Percentiles rank a stretch among this genome's conserved stretches.
Evolutionary conservation across 1,140 invertebrate genomes (phyloP).

Genomic region (Liolophura sinensis): DNA sequence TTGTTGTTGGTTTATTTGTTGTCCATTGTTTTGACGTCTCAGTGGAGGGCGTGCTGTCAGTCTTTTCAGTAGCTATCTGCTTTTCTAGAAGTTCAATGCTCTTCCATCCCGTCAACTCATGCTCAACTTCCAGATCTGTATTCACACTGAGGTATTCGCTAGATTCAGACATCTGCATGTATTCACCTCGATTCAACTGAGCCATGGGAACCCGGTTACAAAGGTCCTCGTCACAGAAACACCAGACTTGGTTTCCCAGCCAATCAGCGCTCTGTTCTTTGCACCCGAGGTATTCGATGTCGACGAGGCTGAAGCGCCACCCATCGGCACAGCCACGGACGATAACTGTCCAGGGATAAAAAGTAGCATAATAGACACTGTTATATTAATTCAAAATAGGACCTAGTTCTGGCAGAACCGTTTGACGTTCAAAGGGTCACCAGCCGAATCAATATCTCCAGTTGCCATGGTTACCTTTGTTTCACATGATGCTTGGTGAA

Average conservation of each 20-base stretch:
- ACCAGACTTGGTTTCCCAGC: conserved; percentile 23
- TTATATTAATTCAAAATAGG: not conserved
- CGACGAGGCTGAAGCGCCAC: conserved; percentile 26
- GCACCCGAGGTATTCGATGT: conserved; percentile 24
- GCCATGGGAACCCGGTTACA: conserved; percentile 19
- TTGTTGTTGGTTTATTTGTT: too few species aligned
- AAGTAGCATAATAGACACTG: not conserved
- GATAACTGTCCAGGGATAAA: conserved; percentile 17
- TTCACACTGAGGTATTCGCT: too few species aligned
- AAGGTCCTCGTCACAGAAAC: conserved; percentile 24
- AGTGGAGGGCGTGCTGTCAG: too few species aligned
- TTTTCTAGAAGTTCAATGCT: too few species aligned
- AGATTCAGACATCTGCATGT: too few species aligned
- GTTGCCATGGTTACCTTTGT: not conserved
- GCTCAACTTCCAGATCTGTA: too few species aligned
- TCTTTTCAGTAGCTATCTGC: too few species aligned
- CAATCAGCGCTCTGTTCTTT: conserved; percentile 20
- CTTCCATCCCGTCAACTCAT: too few species aligned
- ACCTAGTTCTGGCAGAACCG: not conserved
- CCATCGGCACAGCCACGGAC: conserved; percentile 30
- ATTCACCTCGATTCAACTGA: not conserved
- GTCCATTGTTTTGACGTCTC: too few species aligned
- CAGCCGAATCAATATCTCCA: not conserved
- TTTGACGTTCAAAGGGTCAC: not conserved
- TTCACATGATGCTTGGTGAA: not conserved